Evolutionary conservation across 2,888 invertebrate species (phyloP).

Genomic region (Dolichomitus sp.): DNA sequence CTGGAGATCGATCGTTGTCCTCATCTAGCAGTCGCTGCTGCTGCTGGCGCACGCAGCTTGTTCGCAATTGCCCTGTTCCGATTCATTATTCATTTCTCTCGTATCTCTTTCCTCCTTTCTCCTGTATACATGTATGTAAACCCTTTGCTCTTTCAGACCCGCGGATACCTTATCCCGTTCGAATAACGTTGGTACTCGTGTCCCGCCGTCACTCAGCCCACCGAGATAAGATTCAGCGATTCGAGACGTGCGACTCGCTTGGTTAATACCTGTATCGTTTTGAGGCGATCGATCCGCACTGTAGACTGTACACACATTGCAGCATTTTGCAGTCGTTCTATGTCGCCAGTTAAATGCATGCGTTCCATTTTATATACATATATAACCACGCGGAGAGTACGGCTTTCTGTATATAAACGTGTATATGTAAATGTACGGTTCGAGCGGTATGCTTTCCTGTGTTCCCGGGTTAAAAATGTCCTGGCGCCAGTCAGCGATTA

Average conservation of each 20-base stretch:
- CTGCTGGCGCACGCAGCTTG: slow-evolving; percentile 41
- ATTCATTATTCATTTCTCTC: slow-evolving; percentile 66
- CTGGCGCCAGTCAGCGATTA: slow-evolving; percentile 77
- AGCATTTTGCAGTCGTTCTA: slow-evolving; percentile 43
- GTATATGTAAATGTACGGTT: slow-evolving; percentile 8
- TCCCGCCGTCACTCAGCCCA: slow-evolving; percentile 54
- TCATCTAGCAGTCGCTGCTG: not conserved
- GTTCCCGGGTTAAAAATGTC: slow-evolving; percentile 56
- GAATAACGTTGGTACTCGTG: slow-evolving; percentile 37
- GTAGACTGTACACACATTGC: slow-evolving; percentile 32
- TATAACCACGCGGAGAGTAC: not conserved
- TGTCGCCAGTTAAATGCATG: slow-evolving; percentile 37
- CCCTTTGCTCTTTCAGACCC: slow-evolving; percentile 5
- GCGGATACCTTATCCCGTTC: slow-evolving; percentile 47
- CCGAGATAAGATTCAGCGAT: slow-evolving; percentile 32
- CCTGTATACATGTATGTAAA: not conserved
- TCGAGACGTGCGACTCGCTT: slow-evolving; percentile 54
- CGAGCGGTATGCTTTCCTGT: slow-evolving; percentile 19
- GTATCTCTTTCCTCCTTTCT: slow-evolving; percentile 39
- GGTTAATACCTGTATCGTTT: slow-evolving; percentile 52
- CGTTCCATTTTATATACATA: slow-evolving; percentile 32
- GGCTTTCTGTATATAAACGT: slow-evolving; percentile 8
- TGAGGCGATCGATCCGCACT: slow-evolving; percentile 51
- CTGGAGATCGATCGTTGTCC: slow-evolving; percentile 54
- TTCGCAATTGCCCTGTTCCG: slow-evolving; percentile 59